Conservation (phyloP, 92 coral and sea anemone genomes). For the Umimayanthus chanpuru region DNA sequence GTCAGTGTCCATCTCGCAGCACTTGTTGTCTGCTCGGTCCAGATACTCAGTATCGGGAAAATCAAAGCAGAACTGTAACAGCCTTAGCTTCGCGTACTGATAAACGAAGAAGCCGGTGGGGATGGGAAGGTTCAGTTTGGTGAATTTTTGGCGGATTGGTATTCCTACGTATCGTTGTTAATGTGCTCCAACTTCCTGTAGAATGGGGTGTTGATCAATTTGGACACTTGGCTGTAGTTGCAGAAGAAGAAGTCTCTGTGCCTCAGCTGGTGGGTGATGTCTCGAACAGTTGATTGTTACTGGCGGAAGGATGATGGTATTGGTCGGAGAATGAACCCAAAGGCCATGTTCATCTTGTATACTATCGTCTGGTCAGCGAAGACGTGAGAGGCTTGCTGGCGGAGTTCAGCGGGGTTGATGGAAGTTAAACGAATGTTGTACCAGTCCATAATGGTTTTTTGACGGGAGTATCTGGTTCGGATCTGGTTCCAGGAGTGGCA, state of each 20-base stretch:
- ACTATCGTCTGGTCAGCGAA: too few relatives aligned
- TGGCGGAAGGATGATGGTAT: too few relatives aligned
- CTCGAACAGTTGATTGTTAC: neutral
- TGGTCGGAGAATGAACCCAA: too few relatives aligned
- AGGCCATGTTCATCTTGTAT: too few relatives aligned
- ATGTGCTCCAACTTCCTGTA: conserved; percentile 29
- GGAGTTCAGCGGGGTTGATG: too few relatives aligned
- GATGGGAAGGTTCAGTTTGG: neutral
- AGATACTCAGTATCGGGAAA: neutral
- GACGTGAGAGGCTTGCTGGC: too few relatives aligned
- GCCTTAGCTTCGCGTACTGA: conserved; percentile 50
- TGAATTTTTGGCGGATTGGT: neutral
- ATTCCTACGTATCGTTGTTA: conserved; percentile 44
- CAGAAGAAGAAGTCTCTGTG: conserved; percentile 51
- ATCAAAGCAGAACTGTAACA: conserved; percentile 52
- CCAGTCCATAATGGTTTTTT: too few relatives aligned
- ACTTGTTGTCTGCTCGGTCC: neutral
- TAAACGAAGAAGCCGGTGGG: conserved; percentile 53
- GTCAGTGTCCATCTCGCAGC: neutral
- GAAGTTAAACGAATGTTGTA: too few relatives aligned
- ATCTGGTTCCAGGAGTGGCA: too few relatives aligned
- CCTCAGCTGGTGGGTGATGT: conserved; percentile 35
- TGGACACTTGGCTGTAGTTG: neutral
- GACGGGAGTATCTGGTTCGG: too few relatives aligned
- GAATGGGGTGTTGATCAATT: conserved; percentile 29